A percentile compares a stretch with the other conserved stretches of the same genome.
Evolutionary conservation across 2,797 vertebrate species (phyloP).

Genomic region (Leucoraja ocellata): DNA sequence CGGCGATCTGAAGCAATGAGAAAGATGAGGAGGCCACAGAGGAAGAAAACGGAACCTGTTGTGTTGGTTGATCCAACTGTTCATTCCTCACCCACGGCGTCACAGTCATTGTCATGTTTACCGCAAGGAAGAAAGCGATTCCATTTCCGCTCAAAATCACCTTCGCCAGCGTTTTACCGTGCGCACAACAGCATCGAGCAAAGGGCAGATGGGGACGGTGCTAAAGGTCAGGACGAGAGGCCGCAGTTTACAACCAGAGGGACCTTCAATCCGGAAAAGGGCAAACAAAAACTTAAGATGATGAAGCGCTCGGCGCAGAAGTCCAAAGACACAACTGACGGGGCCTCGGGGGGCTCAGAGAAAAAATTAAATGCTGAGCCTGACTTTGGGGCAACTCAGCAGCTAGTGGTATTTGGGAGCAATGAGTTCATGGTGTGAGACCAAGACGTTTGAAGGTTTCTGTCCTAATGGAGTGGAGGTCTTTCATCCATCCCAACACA

Average conservation of each 20-base stretch:
- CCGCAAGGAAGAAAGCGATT: constrained; percentile 69
- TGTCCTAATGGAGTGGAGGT: constrained; percentile 37
- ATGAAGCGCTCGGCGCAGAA: constrained; percentile 69
- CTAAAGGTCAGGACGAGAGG: constrained; percentile 60
- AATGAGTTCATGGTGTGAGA: constrained; percentile 98
- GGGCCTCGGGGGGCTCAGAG: constrained; percentile 49
- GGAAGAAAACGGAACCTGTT: constrained; percentile 60
- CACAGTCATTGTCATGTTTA: constrained; percentile 67
- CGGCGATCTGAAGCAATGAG: constrained; percentile 59
- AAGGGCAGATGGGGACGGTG: constrained; percentile 49
- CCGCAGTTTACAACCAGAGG: constrained; percentile 82
- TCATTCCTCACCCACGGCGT: constrained; percentile 58
- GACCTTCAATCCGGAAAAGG: constrained; percentile 87
- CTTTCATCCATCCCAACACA: constrained; percentile 39
- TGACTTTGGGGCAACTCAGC: constrained; percentile 61
- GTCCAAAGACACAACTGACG: constrained; percentile 69
- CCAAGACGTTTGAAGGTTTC: not conserved
- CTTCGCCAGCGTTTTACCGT: constrained; percentile 64
- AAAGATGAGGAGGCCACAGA: constrained; percentile 57
- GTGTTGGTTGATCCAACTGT: constrained; percentile 65
- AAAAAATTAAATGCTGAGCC: constrained; percentile 62
- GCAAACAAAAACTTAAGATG: constrained; percentile 85
- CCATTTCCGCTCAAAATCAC: constrained; percentile 78
- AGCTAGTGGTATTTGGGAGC: constrained; percentile 75
- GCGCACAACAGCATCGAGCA: constrained; percentile 46